These are phyloP conservation scores for Eucidaris tribuloides DNA, from an alignment of 35 echinoderm and acorn worm genomes.

Conservation along the genomic window DNA sequence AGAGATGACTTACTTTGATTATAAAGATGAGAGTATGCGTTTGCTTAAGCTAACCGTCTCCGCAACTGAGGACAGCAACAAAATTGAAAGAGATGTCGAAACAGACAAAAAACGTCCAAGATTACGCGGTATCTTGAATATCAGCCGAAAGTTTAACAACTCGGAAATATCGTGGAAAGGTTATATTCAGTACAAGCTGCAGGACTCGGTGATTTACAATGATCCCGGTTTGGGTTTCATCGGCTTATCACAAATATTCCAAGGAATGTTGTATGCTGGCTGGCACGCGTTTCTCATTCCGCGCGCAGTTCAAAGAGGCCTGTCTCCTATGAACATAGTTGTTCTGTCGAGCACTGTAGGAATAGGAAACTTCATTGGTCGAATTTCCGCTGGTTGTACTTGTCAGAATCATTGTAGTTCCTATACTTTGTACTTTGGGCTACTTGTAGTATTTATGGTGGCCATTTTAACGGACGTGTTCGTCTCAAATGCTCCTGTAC, in stretches of 20 bases:
- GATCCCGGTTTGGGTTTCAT: neutral
- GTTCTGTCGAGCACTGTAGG: neutral
- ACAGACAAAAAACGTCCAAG: neutral
- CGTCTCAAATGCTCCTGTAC: neutral
- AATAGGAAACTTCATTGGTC: neutral
- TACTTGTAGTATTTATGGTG: neutral
- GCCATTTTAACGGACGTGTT: neutral
- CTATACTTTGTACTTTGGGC: neutral
- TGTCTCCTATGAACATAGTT: neutral
- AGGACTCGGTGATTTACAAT: neutral
- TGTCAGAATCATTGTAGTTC: neutral
- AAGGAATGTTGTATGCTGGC: neutral
- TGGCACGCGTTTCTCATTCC: constrained; percentile 16
- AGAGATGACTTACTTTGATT: too few species aligned
- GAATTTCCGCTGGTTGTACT: neutral
- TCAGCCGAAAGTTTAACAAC: too few species aligned
- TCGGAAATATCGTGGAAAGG: neutral
- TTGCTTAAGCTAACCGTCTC: too few species aligned
- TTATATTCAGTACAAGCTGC: neutral
- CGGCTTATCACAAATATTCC: neutral
- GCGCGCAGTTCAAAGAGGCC: neutral
- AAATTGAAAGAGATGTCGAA: too few species aligned
- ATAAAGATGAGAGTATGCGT: too few species aligned
- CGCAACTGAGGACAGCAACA: too few species aligned
- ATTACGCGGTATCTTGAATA: too few species aligned